These are phyloP conservation scores for Planiliza haematocheilus DNA, from an alignment of 2,113 vertebrate genomes.

Conservation along the genomic window DNA sequence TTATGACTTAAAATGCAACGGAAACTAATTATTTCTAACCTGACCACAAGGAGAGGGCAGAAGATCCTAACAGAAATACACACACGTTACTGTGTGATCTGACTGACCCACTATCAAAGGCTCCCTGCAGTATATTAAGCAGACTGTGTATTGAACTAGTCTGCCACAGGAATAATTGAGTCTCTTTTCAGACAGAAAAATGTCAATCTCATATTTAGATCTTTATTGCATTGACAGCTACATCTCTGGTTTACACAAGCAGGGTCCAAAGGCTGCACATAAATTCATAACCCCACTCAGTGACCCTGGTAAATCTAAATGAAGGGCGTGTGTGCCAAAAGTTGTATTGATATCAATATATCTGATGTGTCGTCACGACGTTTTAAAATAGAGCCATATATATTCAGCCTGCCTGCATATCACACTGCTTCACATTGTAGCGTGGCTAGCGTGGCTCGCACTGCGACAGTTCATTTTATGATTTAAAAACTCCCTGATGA, in stretches of 20 bases:
- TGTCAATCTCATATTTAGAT: conserved; percentile 35
- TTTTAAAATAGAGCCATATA: no score
- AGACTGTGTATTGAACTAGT: not conserved
- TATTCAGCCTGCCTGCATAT: no score
- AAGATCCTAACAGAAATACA: no score
- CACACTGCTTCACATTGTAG: no score
- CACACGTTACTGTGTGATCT: not conserved
- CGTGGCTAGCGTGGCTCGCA: no score
- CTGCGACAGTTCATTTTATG: not conserved
- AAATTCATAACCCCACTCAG: conserved; percentile 34
- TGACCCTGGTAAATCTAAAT: not conserved
- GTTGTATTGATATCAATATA: not conserved
- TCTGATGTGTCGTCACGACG: no score
- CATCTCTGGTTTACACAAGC: conserved; percentile 19
- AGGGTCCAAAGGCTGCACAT: conserved; percentile 61
- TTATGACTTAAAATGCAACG: conserved; percentile 7
- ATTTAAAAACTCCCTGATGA: not conserved
- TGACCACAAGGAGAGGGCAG: not conserved
- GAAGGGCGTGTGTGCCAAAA: conserved; percentile 1
- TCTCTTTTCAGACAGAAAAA: not conserved
- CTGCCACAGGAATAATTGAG: not conserved
- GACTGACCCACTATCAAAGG: not conserved
- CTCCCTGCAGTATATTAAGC: not conserved
- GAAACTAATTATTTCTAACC: not conserved
- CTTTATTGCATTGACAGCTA: conserved; percentile 50